These are phyloP conservation scores for Zosterops hypoxanthus DNA, from an alignment of 2,113 vertebrate species.

Conservation along the genomic window DNA sequence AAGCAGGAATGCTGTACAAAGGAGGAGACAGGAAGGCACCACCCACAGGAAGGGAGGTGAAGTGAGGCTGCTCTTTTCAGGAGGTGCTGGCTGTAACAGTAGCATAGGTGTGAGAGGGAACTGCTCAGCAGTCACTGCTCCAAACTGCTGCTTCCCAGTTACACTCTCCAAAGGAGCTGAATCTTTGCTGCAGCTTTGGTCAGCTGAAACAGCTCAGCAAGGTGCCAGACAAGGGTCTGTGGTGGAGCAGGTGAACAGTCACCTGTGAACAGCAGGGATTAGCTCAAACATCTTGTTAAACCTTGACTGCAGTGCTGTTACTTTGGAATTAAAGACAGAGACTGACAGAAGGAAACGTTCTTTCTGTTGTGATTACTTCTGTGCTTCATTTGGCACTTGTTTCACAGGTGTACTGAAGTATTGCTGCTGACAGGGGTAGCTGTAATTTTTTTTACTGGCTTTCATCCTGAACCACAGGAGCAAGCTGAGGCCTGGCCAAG, in stretches of 20 bases:
- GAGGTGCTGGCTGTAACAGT: neutral
- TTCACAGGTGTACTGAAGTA: neutral
- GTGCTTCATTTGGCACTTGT: neutral
- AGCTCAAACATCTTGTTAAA: neutral
- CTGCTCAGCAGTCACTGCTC: neutral
- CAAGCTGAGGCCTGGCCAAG: neutral
- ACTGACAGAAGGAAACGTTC: neutral
- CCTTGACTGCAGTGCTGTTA: neutral
- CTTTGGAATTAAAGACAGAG: neutral
- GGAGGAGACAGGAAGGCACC: conserved; percentile 55
- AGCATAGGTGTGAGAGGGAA: neutral
- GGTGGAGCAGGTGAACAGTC: neutral
- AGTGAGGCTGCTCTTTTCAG: neutral
- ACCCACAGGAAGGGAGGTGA: conserved; percentile 38
- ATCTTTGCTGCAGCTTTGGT: neutral
- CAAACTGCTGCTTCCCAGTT: neutral
- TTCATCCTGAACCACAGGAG: neutral
- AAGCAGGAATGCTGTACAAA: conserved; percentile 33
- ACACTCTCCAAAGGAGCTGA: neutral
- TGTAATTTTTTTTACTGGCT: neutral
- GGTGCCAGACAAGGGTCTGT: neutral
- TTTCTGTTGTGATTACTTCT: neutral
- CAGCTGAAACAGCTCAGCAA: neutral
- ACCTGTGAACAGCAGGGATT: neutral
- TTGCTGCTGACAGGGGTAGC: neutral